phyloP scores from a whole-genome alignment of 2,888 invertebrate genomes.

The Stratiomys singularior region DNA sequence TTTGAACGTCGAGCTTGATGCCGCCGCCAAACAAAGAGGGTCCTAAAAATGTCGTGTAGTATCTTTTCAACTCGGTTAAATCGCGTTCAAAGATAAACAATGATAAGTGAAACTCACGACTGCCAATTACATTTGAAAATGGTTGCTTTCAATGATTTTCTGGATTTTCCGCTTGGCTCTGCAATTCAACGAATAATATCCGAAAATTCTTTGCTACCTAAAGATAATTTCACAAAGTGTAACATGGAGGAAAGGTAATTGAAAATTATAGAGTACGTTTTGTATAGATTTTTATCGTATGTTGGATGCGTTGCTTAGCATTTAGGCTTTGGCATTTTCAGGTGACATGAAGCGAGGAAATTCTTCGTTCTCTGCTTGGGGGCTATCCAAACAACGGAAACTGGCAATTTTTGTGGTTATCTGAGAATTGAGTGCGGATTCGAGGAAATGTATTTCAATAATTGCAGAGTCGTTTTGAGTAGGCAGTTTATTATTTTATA shows the following conservation, averaged over 20 bases:
- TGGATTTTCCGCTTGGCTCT: background rate
- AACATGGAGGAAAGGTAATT: constrained; percentile 36
- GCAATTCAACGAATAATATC: background rate
- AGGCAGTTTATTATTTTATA: constrained; percentile 23
- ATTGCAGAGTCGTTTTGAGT: constrained; percentile 5
- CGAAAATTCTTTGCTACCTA: background rate
- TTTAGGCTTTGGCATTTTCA: constrained; percentile 1
- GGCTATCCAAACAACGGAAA: constrained; percentile 42
- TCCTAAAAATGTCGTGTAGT: constrained; percentile 33
- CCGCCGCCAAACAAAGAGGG: constrained; percentile 28
- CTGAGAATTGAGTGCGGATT: constrained; percentile 36
- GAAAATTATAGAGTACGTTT: constrained; percentile 42
- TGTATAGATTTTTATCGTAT: constrained; percentile 38
- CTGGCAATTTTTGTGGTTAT: constrained; percentile 25
- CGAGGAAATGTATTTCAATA: constrained; percentile 45
- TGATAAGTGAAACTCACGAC: constrained; percentile 51
- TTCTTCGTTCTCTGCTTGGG: background rate
- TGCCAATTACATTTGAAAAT: constrained; percentile 47
- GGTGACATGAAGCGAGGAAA: constrained; percentile 37
- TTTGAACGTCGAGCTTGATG: constrained; percentile 21
- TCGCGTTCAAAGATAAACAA: constrained; percentile 47
- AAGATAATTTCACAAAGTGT: constrained; percentile 29
- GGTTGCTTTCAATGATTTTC: constrained; percentile 32
- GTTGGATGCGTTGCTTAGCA: background rate
- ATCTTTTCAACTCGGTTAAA: constrained; percentile 31